These are phyloP conservation scores for Epinotia bilunana DNA, from an alignment of 2,888 invertebrate species.

Conservation along the genomic window DNA sequence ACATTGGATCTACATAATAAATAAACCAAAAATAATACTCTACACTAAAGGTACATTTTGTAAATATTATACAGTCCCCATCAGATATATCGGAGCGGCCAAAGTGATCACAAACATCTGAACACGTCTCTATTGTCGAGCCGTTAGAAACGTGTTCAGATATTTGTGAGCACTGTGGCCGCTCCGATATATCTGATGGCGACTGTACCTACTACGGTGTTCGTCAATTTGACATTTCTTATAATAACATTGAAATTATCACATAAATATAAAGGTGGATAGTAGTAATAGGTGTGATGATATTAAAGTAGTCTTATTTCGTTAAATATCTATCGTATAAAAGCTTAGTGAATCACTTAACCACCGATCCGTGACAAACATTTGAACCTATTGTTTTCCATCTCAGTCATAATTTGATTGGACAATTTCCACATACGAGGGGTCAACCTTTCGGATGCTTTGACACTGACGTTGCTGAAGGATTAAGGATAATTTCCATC, in stretches of 20 bases:
- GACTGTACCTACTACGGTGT: slow-evolving; percentile 21
- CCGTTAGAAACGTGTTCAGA: too few species aligned
- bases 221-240: slow-evolving; percentile 21
- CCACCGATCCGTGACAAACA: not conserved
- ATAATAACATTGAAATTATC: slow-evolving; percentile 25
- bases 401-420: too few species aligned
- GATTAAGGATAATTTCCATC: too few species aligned
- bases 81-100: too few species aligned
- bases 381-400: too few species aligned
- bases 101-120: too few species aligned
- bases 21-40: slow-evolving; percentile 25
- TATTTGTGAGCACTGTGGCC: too few species aligned
- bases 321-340: slow-evolving; percentile 9
- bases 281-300: slow-evolving; percentile 22
- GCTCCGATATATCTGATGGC: too few species aligned
- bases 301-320: slow-evolving; percentile 22
- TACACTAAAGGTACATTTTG: slow-evolving; percentile 31
- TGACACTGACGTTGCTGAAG: too few species aligned
- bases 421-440: too few species aligned
- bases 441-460: too few species aligned
- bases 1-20: slow-evolving; percentile 43
- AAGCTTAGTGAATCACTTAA: not conserved
- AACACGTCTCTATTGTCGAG: too few species aligned
- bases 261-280: slow-evolving; percentile 32
- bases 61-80: slow-evolving; percentile 24